Base-by-base conservation (phyloP, 2,113 vertebrate species). In the Mixornis gularis region DNA sequence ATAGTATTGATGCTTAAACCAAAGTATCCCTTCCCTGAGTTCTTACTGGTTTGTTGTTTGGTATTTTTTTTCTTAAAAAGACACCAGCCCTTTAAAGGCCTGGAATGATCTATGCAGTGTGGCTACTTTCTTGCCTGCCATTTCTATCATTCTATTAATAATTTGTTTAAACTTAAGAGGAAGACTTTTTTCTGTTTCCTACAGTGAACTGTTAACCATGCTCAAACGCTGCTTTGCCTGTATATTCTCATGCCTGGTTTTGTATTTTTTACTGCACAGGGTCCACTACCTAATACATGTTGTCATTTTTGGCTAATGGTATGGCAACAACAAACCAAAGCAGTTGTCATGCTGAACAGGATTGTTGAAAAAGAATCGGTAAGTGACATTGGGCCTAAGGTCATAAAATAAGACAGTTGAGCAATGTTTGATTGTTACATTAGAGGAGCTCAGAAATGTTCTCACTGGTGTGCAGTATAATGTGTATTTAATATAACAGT, bases 241-340 rank as follows among this genome's bases (percentile, higher is more conserved):
- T 49, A 56, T 16, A 1, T 76, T 90, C 79, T 93, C 87, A 60
- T 8, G 60, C 64, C 9, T 18, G 2, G 89, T 74, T n/a, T 91
- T 84, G 68, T 71, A 59, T 38, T 41, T 49, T 79, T 96, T 25
- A 73, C 71, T 79, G 34, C 40, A 13, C 96, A 99, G 99, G 99
- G 99, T 83, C 99, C 99, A 51, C 98, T 99, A 94, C 98, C 98
- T 94, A 99, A 99, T 73, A 99, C 99, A 2, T 99, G 99, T 94
- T 99, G 99, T 93, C 99, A 99, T 96, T 99, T 99, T 96, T 99
- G 99, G 99, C 97, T 99, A 91, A 99, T 99, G 99, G 97, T 99
- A 83, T 99, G 99, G 99, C 98, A 99, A 70, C 99, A 99, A 87
- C 98, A 98, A 95, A 98, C 98, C 92, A 99, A 98, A 98, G 99